Base-by-base conservation (phyloP, 2,113 vertebrate genomes). In the Proterorhinus semilunaris region DNA sequence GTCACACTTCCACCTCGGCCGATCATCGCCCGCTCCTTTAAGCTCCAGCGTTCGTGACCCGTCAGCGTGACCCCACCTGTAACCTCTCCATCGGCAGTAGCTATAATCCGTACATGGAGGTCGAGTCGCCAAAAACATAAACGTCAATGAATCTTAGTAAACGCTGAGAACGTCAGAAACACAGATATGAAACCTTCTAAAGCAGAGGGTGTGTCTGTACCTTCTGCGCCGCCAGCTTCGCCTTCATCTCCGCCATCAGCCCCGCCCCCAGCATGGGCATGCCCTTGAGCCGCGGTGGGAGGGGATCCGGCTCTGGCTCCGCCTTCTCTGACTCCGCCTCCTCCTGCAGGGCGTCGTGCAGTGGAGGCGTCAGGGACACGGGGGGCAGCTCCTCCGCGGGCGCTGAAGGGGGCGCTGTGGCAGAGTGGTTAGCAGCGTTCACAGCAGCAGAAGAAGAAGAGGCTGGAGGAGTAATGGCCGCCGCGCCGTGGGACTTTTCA, bases 231-330 rank as follows among this genome's bases (percentile, higher is more conserved):
- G 95, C 94, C 87, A 93, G 95, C 70, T 86, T 94, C 79, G 97
- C 97, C 76, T 96, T 97, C 92, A 99, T 98, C 90, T 99, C 96
- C 0, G 96, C 96, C 48, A 99, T 78, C 51, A 99, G 90, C 55
- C 95, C 95, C 10, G 92, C 91, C 67, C 95, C 95, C 0, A 96
- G 93, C 0, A 95, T 90, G 0, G 88, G 86, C 27, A 91, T 59
- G 0, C 90, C 90, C 0, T 88, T 74, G 16, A 94, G 90, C 2
- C 93, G 93, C 0, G 91, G 91, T 6, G 11, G 55, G 11, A 58
- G 27, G 55, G 27, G 87, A 11, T 68, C 83, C 17, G 68, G 79
- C 62, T 36, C 2, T 36, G 27, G 4, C 27, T 36, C 27, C 27
- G 2, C 27, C 27, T 36, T 3, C 27, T 36, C 27, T 36, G 27